Base-by-base conservation (phyloP, 2,888 invertebrate species). In the Euphydryas editha region DNA sequence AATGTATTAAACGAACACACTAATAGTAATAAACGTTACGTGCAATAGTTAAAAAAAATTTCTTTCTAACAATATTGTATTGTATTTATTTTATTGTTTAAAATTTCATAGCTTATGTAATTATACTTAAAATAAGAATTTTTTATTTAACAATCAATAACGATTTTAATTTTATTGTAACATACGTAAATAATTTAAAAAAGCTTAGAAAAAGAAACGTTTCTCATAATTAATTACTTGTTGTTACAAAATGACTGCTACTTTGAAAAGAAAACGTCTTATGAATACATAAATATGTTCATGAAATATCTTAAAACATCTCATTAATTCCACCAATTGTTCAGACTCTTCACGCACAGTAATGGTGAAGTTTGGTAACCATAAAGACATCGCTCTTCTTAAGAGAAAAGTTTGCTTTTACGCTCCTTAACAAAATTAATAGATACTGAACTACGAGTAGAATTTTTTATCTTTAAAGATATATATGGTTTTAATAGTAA, bases 251-350 rank as follows among this genome's bases (percentile, higher is more conserved):
- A 10, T 61, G 56, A n/a, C n/a, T 6, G 47, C 66, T 71, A 71
- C 69, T 67, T 69, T 62, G 51, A 62, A 67, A 61, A 64, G 59
- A 58, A 65, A 58, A 49, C 69, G 62, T 58, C 68, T 65, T 65
- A 60, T 68, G 68, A 73, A 75, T 73, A 64, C 61, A 59, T 71
- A 66, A 64, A 44, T 54, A 30, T 44, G 56, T 42, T 65, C 67
- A 59, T 67, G 69, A 59, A 61, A 59, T 58, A 67, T 65, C 63
- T 49, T 44, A 47, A 67, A 63, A 69, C 67, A 60, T 69, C 66
- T 69, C 63, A 71, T 66, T 57, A 69, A 67, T 72, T 72, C 70
- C 68, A 72, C 71, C 73, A 74, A 71, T 73, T 74, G 68, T 73
- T 69, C 68, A 72, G 72, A 71, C 68, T 69, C 64, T 72, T 69